phyloP scores from a whole-genome alignment of 2,797 vertebrate genomes.

The Muraenolepis orangiensis region DNA sequence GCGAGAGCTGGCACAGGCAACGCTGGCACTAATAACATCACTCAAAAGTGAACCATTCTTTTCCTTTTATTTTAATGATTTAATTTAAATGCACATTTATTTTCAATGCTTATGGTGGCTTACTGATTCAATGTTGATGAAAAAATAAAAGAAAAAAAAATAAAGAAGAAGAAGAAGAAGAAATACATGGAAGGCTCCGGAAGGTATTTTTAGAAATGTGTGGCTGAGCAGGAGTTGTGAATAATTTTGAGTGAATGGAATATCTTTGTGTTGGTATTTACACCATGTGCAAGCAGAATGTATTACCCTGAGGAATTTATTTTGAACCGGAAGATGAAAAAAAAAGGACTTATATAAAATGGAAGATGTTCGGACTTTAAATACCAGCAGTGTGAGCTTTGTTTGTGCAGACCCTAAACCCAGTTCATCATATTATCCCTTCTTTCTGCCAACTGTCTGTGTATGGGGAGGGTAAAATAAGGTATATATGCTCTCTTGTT shows the following conservation, averaged over 20 bases:
- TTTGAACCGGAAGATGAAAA: slow-evolving; percentile 50
- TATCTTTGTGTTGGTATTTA: slow-evolving; percentile 55
- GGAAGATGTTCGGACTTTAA: slow-evolving; percentile 57
- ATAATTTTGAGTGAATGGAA: slow-evolving; percentile 45
- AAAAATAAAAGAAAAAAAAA: slow-evolving; percentile 43
- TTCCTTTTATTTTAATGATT: slow-evolving; percentile 64
- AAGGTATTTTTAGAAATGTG: slow-evolving; percentile 50
- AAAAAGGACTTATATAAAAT: slow-evolving; percentile 40
- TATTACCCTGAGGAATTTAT: slow-evolving; percentile 19
- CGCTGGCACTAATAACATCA: not conserved
- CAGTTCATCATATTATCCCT: slow-evolving; percentile 83
- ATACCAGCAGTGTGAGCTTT: slow-evolving; percentile 63
- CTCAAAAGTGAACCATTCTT: slow-evolving; percentile 64
- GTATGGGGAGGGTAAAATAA: slow-evolving; percentile 56
- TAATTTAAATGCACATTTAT: slow-evolving; percentile 63
- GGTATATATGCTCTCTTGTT: slow-evolving; percentile 66
- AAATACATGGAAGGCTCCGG: slow-evolving; percentile 35
- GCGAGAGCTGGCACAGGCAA: slow-evolving; percentile 8
- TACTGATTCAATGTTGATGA: slow-evolving; percentile 70
- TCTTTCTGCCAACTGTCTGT: slow-evolving; percentile 75
- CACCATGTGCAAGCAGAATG: slow-evolving; percentile 26
- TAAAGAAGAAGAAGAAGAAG: too few relatives aligned
- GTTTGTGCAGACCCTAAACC: slow-evolving; percentile 70
- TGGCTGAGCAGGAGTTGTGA: slow-evolving; percentile 43
- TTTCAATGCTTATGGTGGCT: slow-evolving; percentile 72